Evolutionary conservation across 1,140 invertebrate species (phyloP).

Genomic region (Pantala flavescens): DNA sequence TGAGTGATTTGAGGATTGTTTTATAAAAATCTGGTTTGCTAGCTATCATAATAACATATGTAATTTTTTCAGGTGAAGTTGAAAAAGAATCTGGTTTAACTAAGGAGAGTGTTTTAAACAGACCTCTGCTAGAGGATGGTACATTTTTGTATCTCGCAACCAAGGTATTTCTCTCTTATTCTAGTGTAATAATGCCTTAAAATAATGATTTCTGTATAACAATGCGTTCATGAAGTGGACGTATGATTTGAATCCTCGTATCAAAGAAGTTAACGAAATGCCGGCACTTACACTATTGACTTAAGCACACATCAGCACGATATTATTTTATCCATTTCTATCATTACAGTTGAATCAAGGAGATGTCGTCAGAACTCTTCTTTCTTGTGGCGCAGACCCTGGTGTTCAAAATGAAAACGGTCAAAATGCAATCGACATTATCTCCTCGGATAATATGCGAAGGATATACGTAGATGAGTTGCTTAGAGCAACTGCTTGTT

Average conservation of each 20-base stretch:
- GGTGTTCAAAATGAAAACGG: slow-evolving; percentile 44
- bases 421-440: slow-evolving; percentile 44
- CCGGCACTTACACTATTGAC: too few relatives aligned
- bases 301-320: not conserved
- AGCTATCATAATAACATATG: not conserved
- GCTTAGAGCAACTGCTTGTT: slow-evolving; percentile 49
- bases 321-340: not conserved
- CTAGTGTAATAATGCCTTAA: too few relatives aligned
- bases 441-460: slow-evolving; percentile 39
- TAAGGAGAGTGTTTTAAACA: slow-evolving; percentile 42
- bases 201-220: too few relatives aligned
- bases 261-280: too few relatives aligned
- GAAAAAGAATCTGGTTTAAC: slow-evolving; percentile 31
- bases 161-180: slow-evolving; percentile 39
- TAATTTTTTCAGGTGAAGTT: slow-evolving; percentile 27
- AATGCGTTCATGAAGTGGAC: too few relatives aligned
- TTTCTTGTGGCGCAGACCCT: slow-evolving; percentile 49
- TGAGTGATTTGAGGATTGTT: slow-evolving; percentile 32
- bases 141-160: slow-evolving; percentile 50
- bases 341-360: slow-evolving; percentile 39
- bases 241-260: too few relatives aligned
- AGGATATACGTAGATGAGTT: slow-evolving; percentile 51
- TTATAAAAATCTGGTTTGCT: slow-evolving; percentile 17
- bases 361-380: slow-evolving; percentile 48
- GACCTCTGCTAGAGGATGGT: slow-evolving; percentile 42